These are phyloP conservation scores for Lagopus leucura DNA, from an alignment of 2,113 vertebrate species.

Conservation along the genomic window DNA sequence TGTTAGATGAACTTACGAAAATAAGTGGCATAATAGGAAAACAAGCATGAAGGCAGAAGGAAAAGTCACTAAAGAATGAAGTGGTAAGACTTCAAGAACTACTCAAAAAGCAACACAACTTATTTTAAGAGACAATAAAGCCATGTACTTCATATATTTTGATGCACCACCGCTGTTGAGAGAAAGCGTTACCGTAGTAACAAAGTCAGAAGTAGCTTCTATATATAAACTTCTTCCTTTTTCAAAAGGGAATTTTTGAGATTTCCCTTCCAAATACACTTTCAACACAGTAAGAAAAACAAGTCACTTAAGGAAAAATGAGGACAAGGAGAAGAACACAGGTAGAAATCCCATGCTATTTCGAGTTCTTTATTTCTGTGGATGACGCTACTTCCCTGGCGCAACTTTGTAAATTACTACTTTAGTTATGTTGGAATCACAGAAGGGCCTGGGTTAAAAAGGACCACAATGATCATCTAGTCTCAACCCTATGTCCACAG, in stretches of 20 bases:
- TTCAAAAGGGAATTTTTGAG: constrained; percentile 59
- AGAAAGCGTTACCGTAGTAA: constrained; percentile 73
- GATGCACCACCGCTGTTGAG: constrained; percentile 48
- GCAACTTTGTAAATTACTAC: constrained; percentile 31
- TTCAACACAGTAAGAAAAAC: constrained; percentile 40
- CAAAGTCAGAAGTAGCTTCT: constrained; percentile 61
- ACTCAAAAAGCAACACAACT: constrained; percentile 3
- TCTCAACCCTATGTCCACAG: no score
- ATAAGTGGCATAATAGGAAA: neutral
- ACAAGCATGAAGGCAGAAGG: constrained; percentile 38
- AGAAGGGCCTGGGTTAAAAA: no score
- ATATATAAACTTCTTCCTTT: constrained; percentile 52
- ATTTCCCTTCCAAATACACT: constrained; percentile 59
- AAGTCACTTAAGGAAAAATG: constrained; percentile 39
- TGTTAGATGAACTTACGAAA: constrained; percentile 42
- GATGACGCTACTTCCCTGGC: constrained; percentile 3
- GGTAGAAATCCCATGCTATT: neutral
- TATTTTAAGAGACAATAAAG: constrained; percentile 49
- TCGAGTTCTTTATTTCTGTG: constrained; percentile 54
- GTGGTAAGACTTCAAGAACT: constrained; percentile 49
- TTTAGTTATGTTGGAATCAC: neutral
- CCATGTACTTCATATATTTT: constrained; percentile 48
- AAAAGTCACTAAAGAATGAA: constrained; percentile 1
- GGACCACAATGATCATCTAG: no score
- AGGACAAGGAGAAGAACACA: neutral